Percentiles rank a stretch among this genome's conserved stretches.
Conservation (phyloP, 2,888 invertebrate genomes). For the Epinotia ramella region DNA sequence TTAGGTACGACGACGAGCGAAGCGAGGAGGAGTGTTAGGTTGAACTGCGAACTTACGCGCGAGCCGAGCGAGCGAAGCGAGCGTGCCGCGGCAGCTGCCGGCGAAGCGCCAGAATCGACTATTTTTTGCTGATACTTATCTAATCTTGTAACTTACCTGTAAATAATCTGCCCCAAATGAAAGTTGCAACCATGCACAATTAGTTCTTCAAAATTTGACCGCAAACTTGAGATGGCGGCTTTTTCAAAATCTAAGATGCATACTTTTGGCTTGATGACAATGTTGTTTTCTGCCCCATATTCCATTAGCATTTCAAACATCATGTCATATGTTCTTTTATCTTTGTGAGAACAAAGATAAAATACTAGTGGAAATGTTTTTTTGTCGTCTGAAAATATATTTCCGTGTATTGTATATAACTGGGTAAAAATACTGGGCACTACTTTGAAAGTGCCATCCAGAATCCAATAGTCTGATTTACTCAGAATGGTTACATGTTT, state of each 20-base stretch:
- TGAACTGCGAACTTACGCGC: too few relatives aligned
- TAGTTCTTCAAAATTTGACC: conserved; percentile 41
- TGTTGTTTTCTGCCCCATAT: conserved; percentile 39
- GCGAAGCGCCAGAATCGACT: too few relatives aligned
- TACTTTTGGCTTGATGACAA: conserved; percentile 37
- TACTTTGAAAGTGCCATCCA: conserved; percentile 42
- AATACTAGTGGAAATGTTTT: conserved; percentile 45
- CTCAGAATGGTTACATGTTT: conserved; percentile 29
- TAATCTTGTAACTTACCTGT: conserved; percentile 7
- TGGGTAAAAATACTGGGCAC: conserved; percentile 37
- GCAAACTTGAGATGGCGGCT: conserved; percentile 37
- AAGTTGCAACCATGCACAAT: conserved; percentile 40
- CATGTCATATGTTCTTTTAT: conserved; percentile 33
- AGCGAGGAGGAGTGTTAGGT: too few relatives aligned
- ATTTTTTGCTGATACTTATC: too few relatives aligned
- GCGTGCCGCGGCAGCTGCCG: too few relatives aligned
- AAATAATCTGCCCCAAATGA: conserved; percentile 38
- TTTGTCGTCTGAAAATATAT: conserved; percentile 31
- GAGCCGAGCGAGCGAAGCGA: too few relatives aligned
- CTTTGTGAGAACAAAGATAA: conserved; percentile 41
- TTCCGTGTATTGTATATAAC: conserved; percentile 46
- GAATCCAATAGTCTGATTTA: conserved; percentile 33
- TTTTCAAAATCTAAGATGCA: conserved; percentile 42
- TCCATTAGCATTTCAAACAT: conserved; percentile 43
- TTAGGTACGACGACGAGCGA: too few relatives aligned